phyloP scores from a whole-genome alignment of 2,797 vertebrate genomes.

The Chrysocyon brachyurus region DNA sequence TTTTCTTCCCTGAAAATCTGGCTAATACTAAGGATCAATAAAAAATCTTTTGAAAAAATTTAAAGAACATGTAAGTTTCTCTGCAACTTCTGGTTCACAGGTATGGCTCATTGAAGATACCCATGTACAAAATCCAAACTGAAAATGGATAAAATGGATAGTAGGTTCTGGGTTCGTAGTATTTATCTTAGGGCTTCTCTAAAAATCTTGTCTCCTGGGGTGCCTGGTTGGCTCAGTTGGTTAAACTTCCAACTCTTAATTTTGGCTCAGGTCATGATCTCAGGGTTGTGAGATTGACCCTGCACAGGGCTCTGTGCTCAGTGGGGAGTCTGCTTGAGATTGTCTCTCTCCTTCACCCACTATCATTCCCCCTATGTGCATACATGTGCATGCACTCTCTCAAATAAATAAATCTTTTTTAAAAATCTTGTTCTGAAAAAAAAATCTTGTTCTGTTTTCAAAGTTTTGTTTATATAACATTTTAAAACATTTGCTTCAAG shows the following conservation, averaged over 20 bases:
- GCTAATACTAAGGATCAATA: not conserved
- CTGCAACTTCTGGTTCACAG: not conserved
- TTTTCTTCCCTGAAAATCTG: not conserved
- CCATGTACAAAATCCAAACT: not conserved
- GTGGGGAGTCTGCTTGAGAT: not conserved
- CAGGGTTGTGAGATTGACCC: not conserved
- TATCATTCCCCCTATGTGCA: not conserved
- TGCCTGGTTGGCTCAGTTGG: not conserved
- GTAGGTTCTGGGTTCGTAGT: not conserved
- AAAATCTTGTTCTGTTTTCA: not conserved
- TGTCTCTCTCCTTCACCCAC: not conserved
- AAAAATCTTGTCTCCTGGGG: not conserved
- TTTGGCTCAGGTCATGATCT: not conserved
- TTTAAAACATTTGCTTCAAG: not conserved
- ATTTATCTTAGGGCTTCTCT: not conserved
- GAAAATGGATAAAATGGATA: not conserved
- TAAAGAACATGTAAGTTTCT: not conserved
- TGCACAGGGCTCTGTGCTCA: not conserved
- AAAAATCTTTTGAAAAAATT: not conserved
- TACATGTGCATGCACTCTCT: not conserved
- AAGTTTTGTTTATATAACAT: not conserved
- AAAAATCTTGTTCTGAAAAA: not conserved
- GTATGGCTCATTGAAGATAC: not conserved
- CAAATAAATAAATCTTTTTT: not conserved
- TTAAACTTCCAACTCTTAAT: not conserved